These are phyloP conservation scores for Enteromius mattozi DNA, from an alignment of 2,797 vertebrate genomes.

Conservation along the genomic window DNA sequence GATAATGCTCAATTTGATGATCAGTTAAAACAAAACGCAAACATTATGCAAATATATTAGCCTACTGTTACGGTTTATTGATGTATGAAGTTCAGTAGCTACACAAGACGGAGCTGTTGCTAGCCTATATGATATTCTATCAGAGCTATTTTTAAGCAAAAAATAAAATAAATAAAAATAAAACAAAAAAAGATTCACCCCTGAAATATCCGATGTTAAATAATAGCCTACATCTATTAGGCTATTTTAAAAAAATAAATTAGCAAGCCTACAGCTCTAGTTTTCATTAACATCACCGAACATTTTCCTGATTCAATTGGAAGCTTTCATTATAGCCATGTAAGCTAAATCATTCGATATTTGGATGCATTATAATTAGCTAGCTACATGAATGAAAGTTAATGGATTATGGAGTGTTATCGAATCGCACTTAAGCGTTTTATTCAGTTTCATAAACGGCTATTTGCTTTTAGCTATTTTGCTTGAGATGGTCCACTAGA, in stretches of 20 bases:
- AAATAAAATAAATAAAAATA: too few species aligned
- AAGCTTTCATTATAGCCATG: background rate
- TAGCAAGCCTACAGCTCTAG: background rate
- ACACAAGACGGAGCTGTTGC: constrained; percentile 18
- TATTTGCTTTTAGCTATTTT: background rate
- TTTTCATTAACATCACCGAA: background rate
- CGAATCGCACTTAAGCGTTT: background rate
- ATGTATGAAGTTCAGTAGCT: background rate
- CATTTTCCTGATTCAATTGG: background rate
- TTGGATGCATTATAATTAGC: background rate
- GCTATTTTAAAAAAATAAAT: background rate
- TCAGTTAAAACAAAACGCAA: background rate
- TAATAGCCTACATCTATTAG: background rate
- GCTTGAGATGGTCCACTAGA: background rate
- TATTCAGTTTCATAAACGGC: background rate
- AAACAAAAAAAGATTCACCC: background rate
- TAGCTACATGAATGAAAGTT: background rate
- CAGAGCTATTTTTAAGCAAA: background rate
- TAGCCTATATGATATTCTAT: too few species aligned
- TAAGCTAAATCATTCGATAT: background rate
- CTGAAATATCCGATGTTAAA: background rate
- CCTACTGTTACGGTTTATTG: background rate
- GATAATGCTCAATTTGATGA: background rate
- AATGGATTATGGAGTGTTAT: background rate
- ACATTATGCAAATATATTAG: background rate